phyloP scores from a whole-genome alignment of 2,888 invertebrate genomes.

The Sialis fuliginosa region DNA sequence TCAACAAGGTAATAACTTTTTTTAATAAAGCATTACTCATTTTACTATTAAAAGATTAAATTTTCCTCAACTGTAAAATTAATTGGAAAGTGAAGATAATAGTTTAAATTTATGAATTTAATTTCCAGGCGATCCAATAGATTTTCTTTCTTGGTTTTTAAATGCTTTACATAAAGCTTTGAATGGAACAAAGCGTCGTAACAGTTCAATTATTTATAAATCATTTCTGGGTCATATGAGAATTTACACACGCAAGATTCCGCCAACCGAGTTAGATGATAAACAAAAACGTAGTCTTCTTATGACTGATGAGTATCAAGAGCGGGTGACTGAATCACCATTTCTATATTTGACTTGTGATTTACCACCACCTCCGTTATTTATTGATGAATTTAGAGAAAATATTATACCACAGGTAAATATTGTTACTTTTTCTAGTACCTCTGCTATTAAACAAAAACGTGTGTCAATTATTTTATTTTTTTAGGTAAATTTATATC shows the following conservation, averaged over 20 bases:
- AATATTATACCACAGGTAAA: slow-evolving; percentile 94
- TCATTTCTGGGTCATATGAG: slow-evolving; percentile 87
- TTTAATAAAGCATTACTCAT: not conserved
- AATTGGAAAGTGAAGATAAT: not conserved
- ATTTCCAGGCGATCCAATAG: slow-evolving; percentile 77
- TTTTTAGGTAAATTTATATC: slow-evolving; percentile 75
- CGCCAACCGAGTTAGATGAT: slow-evolving; percentile 82
- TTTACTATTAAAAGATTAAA: no score
- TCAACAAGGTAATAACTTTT: slow-evolving; percentile 62
- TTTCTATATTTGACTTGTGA: slow-evolving; percentile 96
- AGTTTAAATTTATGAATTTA: not conserved
- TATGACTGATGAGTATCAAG: slow-evolving; percentile 72
- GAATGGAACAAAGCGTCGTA: slow-evolving; percentile 75
- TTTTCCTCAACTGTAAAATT: no score
- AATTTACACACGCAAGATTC: slow-evolving; percentile 80
- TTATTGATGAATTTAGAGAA: slow-evolving; percentile 93
- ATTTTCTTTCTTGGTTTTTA: slow-evolving; percentile 95
- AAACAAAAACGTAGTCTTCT: slow-evolving; percentile 64
- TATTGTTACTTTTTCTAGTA: not conserved
- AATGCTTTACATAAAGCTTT: slow-evolving; percentile 90
- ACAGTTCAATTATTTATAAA: slow-evolving; percentile 86
- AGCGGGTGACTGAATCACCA: slow-evolving; percentile 74
- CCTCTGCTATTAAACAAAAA: slow-evolving; percentile 1
- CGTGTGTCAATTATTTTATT: slow-evolving; percentile 4
- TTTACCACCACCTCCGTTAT: slow-evolving; percentile 90